Evolutionary conservation across 2,797 vertebrate genomes (phyloP), one percentile per base, ranked within the genome.

Genomic region (Macrochelys suwanniensis): DNA sequence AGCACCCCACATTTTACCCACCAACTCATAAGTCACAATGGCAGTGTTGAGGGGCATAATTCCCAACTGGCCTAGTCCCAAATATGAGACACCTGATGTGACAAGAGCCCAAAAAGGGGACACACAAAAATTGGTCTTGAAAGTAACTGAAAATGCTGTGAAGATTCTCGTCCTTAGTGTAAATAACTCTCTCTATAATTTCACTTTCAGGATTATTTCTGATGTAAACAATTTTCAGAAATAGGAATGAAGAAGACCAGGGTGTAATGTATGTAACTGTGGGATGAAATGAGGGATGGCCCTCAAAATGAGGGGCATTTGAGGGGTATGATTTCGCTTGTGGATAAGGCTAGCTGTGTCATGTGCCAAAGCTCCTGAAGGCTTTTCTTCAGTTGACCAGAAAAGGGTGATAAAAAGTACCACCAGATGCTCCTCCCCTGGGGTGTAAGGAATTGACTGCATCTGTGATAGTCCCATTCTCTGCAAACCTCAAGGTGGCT

Each of bases 221-320:
- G 11, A 28, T 85, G 21, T 65, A 89, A 85, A 42, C 16, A 89
- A 15, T 68, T 82, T 93, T 53, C 33, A 51, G 33, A 37, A 87
- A 95, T 85, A 59, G 45, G 33, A 42, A 1, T 50, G 23, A 79
- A 90, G 5, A 15, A 37, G 82, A 74, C 19, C 79, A 16, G 1
- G 1, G 0, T 31, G 15, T 11, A 79, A 74, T 28, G 23, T 0
- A 0, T 74, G 17, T 25, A 54, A 19, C 47, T 88, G 90, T 68
- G 21, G 45, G 78, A 42, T 33, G 80, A 80, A 88, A 85, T 16
- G 80, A 42, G 16, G 51, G 28, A 53, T 2, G 33, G 57, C 65
- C 49, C 61, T 92, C 91, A 85, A n/a, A 71, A 19, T 21, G 87
- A 51, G 50, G 80, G 54, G 79, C 45, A 23, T 42, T 49, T 82